Base-by-base conservation (phyloP, 2,797 vertebrate genomes). In the Acanthurus leucopareius region DNA sequence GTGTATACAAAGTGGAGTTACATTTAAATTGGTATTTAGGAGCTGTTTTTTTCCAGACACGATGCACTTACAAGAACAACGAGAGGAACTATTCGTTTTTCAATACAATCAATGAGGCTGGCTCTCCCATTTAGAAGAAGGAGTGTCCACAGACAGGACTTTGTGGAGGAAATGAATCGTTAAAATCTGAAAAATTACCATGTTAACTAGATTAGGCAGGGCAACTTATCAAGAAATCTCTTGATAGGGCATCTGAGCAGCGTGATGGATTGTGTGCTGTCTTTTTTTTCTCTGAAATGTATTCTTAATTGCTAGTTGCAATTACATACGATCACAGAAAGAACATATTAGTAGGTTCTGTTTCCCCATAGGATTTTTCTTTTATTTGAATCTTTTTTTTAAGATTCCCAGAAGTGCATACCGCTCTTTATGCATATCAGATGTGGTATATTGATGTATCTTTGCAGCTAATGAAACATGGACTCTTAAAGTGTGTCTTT, bases 111-210 rank as follows among this genome's bases (percentile, higher is more conserved):
- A 38, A 58, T 73, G 16, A 10, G 28, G 20, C 62, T 66, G 59
- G 61, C 61, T 78, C 17, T 73, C 48, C 15, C 51, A 73, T 80
- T 85, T 44, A 69, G 56, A 75, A 53, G 52, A 22, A 66, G 63
- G 59, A 80, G 64, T 65, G 69, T 69, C 73, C 73, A 51, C 69
- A 65, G 76, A 75, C 64, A 25, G 67, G 75, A 66, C 76, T 86
- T 87, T 87, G 70, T 88, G 74, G 77, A 89, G 77, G 87, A 92
- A 92, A 87, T 89, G 76, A 90, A 88, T 87, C 80, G 74, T 92
- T 93, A 85, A 90, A 91, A 93, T 88, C 79, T 94, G 90, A 95
- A 94, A 93, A 95, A 96, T 94, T 85, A 93, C 87, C 83, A 83
- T 77, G 86, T 86, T 95, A 94, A 95, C 93, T 86, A 88, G 85